phyloP scores from a whole-genome alignment of 1,140 invertebrate species.

The Bilobella aurantiaca region DNA sequence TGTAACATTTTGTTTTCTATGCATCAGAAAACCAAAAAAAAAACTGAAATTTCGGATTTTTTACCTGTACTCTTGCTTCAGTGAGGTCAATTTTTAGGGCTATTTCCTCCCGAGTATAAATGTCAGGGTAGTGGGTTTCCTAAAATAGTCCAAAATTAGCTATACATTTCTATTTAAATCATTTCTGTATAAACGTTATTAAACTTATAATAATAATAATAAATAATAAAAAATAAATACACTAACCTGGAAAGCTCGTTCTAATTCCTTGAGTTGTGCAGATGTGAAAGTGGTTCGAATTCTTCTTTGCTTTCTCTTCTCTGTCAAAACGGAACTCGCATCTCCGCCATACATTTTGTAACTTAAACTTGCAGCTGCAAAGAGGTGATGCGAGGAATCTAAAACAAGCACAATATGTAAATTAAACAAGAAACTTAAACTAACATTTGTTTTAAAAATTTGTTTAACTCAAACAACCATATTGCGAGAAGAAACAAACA shows the following conservation, averaged over 20 bases:
- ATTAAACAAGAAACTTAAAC: too few species aligned
- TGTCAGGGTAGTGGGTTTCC: conserved; percentile 97
- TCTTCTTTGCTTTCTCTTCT: conserved; percentile 81
- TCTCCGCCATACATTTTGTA: conserved; percentile 73
- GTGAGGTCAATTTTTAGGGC: conserved; percentile 96
- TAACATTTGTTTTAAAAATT: neutral
- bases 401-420: conserved; percentile 10
- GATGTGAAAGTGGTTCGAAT: conserved; percentile 95
- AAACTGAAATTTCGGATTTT: too few species aligned
- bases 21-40: too few species aligned
- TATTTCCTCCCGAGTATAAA: conserved; percentile 97
- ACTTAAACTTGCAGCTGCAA: conserved; percentile 57
- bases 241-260: conserved; percentile 73
- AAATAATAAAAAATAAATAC: too few species aligned
- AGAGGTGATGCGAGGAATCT: conserved; percentile 31
- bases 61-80: conserved; percentile 94
- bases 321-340: conserved; percentile 62
- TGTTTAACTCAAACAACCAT: too few species aligned
- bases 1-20: too few species aligned
- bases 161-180: neutral
- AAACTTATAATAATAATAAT: too few species aligned
- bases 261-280: conserved; percentile 89
- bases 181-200: neutral
- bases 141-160: conserved; percentile 41
- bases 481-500: too few species aligned